phyloP scores from a whole-genome alignment of 2,888 invertebrate genomes.

The Hypomecis atomaria region DNA sequence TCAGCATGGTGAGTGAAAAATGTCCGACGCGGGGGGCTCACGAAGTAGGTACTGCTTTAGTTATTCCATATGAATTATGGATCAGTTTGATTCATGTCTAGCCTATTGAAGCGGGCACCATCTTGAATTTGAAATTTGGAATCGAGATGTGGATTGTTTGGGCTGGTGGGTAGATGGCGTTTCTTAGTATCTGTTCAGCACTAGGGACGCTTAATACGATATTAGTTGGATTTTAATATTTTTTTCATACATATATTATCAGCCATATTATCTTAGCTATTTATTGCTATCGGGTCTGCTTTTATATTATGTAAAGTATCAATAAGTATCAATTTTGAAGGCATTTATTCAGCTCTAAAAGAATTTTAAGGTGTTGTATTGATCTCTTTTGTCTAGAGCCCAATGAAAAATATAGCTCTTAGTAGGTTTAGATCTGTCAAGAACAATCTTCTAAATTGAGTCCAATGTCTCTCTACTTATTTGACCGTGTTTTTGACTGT shows the following conservation, averaged over 20 bases:
- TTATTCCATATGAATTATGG: slow-evolving; percentile 78
- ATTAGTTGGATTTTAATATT: background rate
- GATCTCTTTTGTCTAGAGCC: no score
- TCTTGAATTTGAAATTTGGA: slow-evolving; percentile 58
- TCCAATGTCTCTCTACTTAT: no score
- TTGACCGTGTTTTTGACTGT: slow-evolving; percentile 9
- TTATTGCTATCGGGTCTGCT: no score
- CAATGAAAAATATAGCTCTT: no score
- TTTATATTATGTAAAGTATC: no score
- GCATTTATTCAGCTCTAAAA: no score
- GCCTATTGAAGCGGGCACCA: slow-evolving; percentile 56
- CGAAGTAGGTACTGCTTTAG: slow-evolving; percentile 63
- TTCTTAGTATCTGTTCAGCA: slow-evolving; percentile 11
- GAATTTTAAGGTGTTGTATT: no score
- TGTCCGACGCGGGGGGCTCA: slow-evolving; percentile 74
- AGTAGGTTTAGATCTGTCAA: no score
- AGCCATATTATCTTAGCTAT: no score
- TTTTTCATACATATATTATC: no score
- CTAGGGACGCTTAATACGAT: slow-evolving; percentile 1
- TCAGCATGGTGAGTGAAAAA: slow-evolving; percentile 64
- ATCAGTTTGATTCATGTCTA: slow-evolving; percentile 73
- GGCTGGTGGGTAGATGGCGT: slow-evolving; percentile 46
- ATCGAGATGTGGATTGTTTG: slow-evolving; percentile 50
- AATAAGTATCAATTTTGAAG: no score
- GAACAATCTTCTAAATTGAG: no score